Evolutionary conservation across 2,113 vertebrate genomes (phyloP).

Genomic region (Onychostruthus taczanowskii): DNA sequence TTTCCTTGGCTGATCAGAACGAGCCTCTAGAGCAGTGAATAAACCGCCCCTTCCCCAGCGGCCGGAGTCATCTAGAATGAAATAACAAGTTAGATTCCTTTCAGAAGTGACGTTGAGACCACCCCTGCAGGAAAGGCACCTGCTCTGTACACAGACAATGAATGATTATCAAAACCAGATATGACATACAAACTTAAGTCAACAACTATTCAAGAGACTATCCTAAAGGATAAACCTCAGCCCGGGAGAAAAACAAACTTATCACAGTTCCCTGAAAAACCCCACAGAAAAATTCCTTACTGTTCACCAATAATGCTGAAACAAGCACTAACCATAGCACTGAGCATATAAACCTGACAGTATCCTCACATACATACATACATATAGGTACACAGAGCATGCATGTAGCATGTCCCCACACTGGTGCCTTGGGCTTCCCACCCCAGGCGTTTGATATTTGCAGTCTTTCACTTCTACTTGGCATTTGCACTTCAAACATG

Average conservation of each 20-base stretch:
- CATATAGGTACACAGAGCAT: neutral
- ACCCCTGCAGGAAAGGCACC: neutral
- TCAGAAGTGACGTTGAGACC: neutral
- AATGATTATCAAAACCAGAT: neutral
- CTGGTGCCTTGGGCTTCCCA: neutral
- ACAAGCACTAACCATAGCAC: neutral
- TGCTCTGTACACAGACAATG: neutral
- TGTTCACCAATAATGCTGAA: neutral
- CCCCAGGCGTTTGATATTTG: neutral
- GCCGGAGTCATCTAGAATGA: constrained; percentile 86
- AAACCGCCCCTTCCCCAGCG: constrained; percentile 89
- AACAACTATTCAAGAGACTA: neutral
- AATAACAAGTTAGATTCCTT: neutral
- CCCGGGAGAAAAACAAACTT: neutral
- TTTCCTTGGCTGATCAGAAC: constrained; percentile 84
- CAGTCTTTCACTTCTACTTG: neutral
- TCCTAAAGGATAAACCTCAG: neutral
- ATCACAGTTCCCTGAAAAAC: neutral
- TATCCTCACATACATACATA: neutral
- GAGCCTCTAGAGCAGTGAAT: constrained; percentile 86
- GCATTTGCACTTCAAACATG: neutral
- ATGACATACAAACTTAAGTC: neutral
- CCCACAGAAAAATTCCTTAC: neutral
- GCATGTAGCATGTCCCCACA: neutral
- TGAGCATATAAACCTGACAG: neutral